Evolutionary conservation across 2,797 vertebrate species (phyloP).

Genomic region (Podarcis lilfordi): DNA sequence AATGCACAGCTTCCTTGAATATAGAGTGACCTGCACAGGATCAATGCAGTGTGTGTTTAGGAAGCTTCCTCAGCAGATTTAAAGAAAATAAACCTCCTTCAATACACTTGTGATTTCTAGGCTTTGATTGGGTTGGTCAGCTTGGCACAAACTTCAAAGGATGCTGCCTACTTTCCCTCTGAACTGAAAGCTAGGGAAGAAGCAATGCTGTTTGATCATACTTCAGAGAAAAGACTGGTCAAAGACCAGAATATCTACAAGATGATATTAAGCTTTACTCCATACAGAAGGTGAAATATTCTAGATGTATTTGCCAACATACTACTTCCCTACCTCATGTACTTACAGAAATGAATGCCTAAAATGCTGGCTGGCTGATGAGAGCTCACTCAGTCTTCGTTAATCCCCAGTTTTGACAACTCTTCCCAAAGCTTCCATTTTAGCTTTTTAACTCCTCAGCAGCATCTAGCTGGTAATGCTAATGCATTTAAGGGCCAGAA

Average conservation of each 20-base stretch:
- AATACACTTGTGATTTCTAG: constrained; percentile 1
- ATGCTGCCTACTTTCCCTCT: constrained; percentile 7
- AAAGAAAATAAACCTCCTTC: rapidly evolving
- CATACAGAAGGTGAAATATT: constrained; percentile 8
- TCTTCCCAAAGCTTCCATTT: background rate
- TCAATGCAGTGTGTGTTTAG: constrained; percentile 58
- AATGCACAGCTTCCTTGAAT: background rate
- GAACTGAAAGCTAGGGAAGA: constrained; percentile 14
- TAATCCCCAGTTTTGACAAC: background rate
- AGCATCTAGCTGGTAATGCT: constrained; percentile 8
- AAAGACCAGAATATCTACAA: constrained; percentile 25
- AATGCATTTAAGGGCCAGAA: constrained; percentile 1
- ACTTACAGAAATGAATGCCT: constrained; percentile 18
- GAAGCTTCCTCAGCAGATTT: background rate
- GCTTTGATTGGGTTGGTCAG: constrained; percentile 57
- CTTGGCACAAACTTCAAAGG: constrained; percentile 57
- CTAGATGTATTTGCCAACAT: constrained; percentile 2
- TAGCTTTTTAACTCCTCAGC: background rate
- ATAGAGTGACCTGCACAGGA: constrained; percentile 16
- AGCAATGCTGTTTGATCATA: constrained; percentile 60
- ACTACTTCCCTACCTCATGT: background rate
- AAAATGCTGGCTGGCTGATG: background rate
- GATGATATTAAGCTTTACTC: constrained; percentile 17
- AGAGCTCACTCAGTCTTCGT: background rate
- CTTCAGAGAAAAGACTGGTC: constrained; percentile 45